Percentiles rank a stretch among this genome's conserved stretches.
These are phyloP conservation scores for Ivindomyrus marchei DNA, from an alignment of 2,113 vertebrate species.

Conservation along the genomic window DNA sequence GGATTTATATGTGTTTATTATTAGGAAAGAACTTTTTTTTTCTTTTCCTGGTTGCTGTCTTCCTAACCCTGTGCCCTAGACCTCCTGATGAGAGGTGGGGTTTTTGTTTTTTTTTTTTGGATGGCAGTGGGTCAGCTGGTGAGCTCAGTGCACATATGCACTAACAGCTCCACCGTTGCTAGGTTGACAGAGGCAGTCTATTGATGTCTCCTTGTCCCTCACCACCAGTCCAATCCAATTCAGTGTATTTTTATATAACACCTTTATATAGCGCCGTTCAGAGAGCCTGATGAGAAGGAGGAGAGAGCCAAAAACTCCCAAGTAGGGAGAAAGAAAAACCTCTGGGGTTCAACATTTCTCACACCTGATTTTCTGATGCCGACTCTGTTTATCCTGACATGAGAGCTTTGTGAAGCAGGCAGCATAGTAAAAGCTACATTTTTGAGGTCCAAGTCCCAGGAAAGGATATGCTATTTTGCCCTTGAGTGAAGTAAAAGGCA, in stretches of 20 bases:
- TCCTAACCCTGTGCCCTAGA: slow-evolving; percentile 56
- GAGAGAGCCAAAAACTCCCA: neutral
- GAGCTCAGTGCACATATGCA: neutral
- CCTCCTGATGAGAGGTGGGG: neutral
- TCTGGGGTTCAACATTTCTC: neutral
- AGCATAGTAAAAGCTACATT: neutral
- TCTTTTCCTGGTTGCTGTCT: slow-evolving; percentile 50
- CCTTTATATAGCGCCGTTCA: neutral
- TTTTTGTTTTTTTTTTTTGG: slow-evolving; percentile 14
- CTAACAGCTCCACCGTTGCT: neutral
- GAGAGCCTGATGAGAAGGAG: neutral
- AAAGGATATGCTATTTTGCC: neutral
- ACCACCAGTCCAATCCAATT: neutral
- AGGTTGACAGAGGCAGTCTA: neutral
- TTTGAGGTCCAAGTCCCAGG: neutral
- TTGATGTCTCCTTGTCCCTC: neutral
- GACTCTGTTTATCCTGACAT: neutral
- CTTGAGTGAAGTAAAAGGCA: neutral
- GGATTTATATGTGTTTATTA: slow-evolving; percentile 43
- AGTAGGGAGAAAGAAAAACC: neutral
- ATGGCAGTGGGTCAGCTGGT: slow-evolving; percentile 55
- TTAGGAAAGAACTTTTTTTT: slow-evolving; percentile 55
- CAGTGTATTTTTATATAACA: neutral
- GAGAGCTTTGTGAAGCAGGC: neutral
- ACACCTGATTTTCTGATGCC: neutral